Evolutionary conservation across 2,113 vertebrate genomes (phyloP), one percentile per base, ranked within the genome.

Genomic region (Pimephales promelas): DNA sequence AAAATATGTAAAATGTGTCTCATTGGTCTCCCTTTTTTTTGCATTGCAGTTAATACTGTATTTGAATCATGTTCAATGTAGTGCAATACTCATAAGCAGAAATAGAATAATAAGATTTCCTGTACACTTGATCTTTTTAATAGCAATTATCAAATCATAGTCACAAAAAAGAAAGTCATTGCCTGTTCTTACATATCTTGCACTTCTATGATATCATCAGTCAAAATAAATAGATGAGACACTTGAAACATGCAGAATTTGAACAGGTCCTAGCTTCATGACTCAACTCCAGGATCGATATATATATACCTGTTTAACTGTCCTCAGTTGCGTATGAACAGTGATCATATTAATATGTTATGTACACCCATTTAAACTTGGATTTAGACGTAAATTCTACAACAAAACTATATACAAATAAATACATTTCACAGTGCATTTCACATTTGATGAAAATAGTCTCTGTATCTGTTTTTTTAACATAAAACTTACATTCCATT

Each of bases 391-490:
- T 78, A 36, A 34, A 76, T 45, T 47, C 78, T 26, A 54, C 1
- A 81, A 83, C 56, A 49, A 61, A 47, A 49, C 10, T 79, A 59
- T 79, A 64, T 31, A 85, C 47, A 76, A 79, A 85, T 68, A 71
- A 82, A 85, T 82, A 78, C 59, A 86, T 85, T 85, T 88, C 86
- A 88, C 89, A 88, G 86, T 89, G 87, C 77, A 83, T 54, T 54
- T 54, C 52, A 54, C 52, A 36, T 82, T 75, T 75, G 72, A 88
- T 81, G 79, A 81, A 85, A 84, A 79, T 68, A 49, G 61, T 72
- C 64, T 74, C 22, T 34, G 8, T 56, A 20, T 47, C 45, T 62
- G 5, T 5, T 72, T 79, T 28, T 31, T 66, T 66, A 79, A 24
- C 40, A 56, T 66, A 26, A 70, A 68, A 26, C 3, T 3, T 68